phyloP scores from a whole-genome alignment of 2,888 invertebrate species.

The Neoitamus cyanurus region DNA sequence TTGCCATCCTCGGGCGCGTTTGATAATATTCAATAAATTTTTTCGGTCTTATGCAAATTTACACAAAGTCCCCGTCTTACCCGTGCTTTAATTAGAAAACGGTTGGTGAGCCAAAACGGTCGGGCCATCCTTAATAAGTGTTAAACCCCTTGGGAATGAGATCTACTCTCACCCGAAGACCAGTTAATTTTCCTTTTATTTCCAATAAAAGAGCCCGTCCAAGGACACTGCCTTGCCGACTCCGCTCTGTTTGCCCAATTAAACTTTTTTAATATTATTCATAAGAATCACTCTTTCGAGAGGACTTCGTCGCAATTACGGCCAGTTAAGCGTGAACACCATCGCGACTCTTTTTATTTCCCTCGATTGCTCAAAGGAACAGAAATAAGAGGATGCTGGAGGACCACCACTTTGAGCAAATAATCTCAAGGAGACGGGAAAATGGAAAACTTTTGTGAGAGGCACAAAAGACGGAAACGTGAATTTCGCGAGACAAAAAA shows the following conservation, averaged over 20 bases:
- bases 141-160: background rate
- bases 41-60: background rate
- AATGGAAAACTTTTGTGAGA: background rate
- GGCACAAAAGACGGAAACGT: background rate
- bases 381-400: background rate
- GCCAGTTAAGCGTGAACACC: background rate
- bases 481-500: background rate
- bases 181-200: background rate
- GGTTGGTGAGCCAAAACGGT: background rate
- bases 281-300: background rate
- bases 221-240: background rate
- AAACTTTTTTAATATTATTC: slow-evolving; percentile 5
- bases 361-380: background rate
- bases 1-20: background rate
- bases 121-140: background rate
- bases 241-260: background rate
- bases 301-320: background rate
- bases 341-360: background rate
- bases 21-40: background rate
- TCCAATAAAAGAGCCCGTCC: background rate
- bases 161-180: background rate
- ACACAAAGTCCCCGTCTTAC: background rate
- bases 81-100: background rate
- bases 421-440: background rate
- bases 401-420: background rate